phyloP scores from a whole-genome alignment of 1,140 invertebrate species.

The Drosophila ogumai region DNA sequence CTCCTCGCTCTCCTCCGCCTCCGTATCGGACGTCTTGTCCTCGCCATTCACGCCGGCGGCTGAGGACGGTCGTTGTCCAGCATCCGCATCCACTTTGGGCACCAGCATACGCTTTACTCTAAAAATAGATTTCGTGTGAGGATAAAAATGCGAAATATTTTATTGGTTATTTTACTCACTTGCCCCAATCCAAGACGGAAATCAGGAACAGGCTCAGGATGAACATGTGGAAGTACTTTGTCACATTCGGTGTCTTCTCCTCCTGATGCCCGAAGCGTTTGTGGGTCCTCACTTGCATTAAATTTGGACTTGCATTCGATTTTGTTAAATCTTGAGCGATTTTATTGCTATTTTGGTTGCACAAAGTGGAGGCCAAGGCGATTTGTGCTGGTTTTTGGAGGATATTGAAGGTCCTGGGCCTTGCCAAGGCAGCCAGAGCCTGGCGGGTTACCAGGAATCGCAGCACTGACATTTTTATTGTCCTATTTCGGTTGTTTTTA shows the following conservation, averaged over 20 bases:
- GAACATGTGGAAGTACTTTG: constrained; percentile 84
- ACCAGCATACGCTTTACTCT: constrained; percentile 74
- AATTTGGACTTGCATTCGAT: neutral
- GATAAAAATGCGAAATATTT: neutral
- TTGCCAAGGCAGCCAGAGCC: constrained; percentile 52
- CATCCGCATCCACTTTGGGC: constrained; percentile 84
- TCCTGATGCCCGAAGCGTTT: constrained; percentile 87
- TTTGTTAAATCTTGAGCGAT: constrained; percentile 10
- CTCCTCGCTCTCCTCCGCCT: constrained; percentile 83
- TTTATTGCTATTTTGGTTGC: constrained; percentile 26
- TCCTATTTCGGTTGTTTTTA: constrained; percentile 23
- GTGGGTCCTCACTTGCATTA: constrained; percentile 75
- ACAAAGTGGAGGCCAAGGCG: constrained; percentile 42
- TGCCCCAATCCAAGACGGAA: constrained; percentile 84
- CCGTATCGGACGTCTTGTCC: constrained; percentile 55
- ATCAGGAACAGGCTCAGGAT: constrained; percentile 75
- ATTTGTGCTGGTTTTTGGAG: constrained; percentile 30
- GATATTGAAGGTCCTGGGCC: constrained; percentile 26
- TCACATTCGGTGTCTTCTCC: constrained; percentile 72
- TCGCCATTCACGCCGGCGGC: constrained; percentile 72
- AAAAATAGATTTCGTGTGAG: constrained; percentile 59
- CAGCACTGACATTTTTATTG: constrained; percentile 61
- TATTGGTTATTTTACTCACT: constrained; percentile 75
- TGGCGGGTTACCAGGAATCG: constrained; percentile 68
- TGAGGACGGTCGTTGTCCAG: constrained; percentile 56